Percentiles rank a stretch among this genome's conserved stretches.
phyloP scores from a whole-genome alignment of 2,113 vertebrate genomes.

The Parotia lawesii region DNA sequence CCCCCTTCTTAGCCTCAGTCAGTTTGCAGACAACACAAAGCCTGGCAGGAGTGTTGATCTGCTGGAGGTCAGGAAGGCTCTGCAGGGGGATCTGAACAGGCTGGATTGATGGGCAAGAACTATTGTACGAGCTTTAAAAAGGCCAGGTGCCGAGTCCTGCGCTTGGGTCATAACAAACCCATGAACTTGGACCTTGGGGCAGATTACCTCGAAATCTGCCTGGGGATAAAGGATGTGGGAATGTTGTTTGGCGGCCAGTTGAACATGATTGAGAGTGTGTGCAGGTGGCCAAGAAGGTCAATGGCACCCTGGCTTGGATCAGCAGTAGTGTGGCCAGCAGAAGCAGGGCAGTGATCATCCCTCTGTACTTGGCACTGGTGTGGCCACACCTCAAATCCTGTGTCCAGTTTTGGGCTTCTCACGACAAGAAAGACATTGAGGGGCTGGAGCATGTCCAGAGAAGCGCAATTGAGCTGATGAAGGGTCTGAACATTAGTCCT shows the following conservation, averaged over 20 bases:
- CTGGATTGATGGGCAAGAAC: not conserved
- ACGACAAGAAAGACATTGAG: not conserved
- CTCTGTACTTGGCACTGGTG: too few relatives aligned
- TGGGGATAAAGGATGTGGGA: not conserved
- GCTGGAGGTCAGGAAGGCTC: not conserved
- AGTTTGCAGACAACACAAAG: not conserved
- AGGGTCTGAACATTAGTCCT: not conserved
- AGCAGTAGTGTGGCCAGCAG: not conserved
- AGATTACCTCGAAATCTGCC: not conserved
- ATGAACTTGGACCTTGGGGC: not conserved
- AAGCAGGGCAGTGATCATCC: not conserved
- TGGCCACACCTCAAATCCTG: too few relatives aligned
- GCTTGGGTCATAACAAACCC: not conserved
- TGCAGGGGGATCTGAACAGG: too few relatives aligned
- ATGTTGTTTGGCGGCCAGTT: not conserved
- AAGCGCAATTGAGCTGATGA: accelerated
- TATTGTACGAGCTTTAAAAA: not conserved
- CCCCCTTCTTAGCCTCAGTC: not conserved
- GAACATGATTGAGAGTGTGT: not conserved
- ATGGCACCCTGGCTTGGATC: not conserved
- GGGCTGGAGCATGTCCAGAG: not conserved
- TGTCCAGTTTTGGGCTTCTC: not conserved
- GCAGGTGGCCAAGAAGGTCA: not conserved
- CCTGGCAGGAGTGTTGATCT: not conserved
- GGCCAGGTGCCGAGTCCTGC: not conserved